Evolutionary conservation across 2,797 vertebrate species (phyloP), one percentile per base, ranked within the genome.

Genomic region (Chromobotia macracanthus): DNA sequence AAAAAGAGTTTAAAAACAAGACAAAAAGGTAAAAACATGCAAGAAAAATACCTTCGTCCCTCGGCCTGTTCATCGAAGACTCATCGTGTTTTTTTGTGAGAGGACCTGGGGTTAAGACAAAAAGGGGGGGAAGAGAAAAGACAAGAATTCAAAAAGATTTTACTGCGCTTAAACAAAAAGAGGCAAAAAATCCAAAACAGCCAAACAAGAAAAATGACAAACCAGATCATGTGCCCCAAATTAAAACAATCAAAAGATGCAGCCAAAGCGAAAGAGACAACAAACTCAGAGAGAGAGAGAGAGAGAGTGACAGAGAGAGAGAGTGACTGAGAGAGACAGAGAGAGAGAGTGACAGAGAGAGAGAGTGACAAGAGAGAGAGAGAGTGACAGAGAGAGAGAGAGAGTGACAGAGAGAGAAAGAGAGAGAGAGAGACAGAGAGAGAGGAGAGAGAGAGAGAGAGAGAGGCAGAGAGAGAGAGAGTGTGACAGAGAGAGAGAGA

Each of bases 41-140:
- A 92, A 88, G 85, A 93, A 93, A 95, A 95, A 94, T 96, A 97
- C 96, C 96, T 97, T 96, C 95, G 88, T 97, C 96, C 91, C 94
- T 93, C 56, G 94, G 94, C 89, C 94, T 92, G 94, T 96, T 95
- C 94, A 95, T 93, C 86, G 95, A 93, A 87, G 95, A 94, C 88
- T 96, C 96, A 84, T 97, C 96, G 38, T 94, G 94, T 91, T 96
- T 96, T 96, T 97, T 97, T 90, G 96, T 96, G 91, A 97, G 94
- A 41, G 95, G 96, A 96, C 96, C 96, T 97, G 91, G 85, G 90
- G 90, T 93, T 92, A 91, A 88, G 90, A 92, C 92, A 91, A 85
- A 83, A 82, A 82, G 87, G 89, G 88, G n/a, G 88, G 86, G 89
- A 86, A 92, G 90, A 94, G 89, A 93, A 91, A 92, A 89, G 88